A percentile compares a stretch with the other conserved stretches of the same genome.
Evolutionary conservation across 2,888 invertebrate species (phyloP).

Genomic region (Andrena minutula): DNA sequence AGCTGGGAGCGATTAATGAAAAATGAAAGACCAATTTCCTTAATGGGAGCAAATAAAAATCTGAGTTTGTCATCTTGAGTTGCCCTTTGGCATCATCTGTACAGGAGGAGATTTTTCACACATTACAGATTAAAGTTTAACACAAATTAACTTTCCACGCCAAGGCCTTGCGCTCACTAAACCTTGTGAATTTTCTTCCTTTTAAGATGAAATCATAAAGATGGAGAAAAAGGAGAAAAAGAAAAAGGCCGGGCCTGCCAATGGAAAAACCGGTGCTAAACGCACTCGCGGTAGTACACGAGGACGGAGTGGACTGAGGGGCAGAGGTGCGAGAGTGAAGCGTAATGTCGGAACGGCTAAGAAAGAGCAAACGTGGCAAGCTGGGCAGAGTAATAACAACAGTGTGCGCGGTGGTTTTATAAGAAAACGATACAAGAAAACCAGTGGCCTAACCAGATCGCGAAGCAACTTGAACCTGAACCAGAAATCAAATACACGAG

Average conservation of each 20-base stretch:
- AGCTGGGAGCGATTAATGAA: slow-evolving; percentile 38
- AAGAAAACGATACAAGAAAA: slow-evolving; percentile 77
- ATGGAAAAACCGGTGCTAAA: slow-evolving; percentile 71
- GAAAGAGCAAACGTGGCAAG: slow-evolving; percentile 69
- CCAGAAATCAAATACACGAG: slow-evolving; percentile 71
- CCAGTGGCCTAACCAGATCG: slow-evolving; percentile 72
- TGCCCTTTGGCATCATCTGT: slow-evolving; percentile 30
- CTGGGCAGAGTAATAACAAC: slow-evolving; percentile 68
- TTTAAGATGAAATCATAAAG: slow-evolving; percentile 85
- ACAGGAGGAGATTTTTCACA: slow-evolving; percentile 45
- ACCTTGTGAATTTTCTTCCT: slow-evolving; percentile 80
- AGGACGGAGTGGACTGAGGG: slow-evolving; percentile 67
- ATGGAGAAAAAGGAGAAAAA: slow-evolving; percentile 84
- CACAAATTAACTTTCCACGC: slow-evolving; percentile 54
- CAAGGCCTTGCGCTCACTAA: slow-evolving; percentile 77
- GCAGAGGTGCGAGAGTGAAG: slow-evolving; percentile 67
- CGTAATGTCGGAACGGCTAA: slow-evolving; percentile 60
- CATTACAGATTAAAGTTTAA: slow-evolving; percentile 60
- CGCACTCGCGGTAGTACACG: slow-evolving; percentile 60
- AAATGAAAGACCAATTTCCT: slow-evolving; percentile 23
- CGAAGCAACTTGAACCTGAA: slow-evolving; percentile 77
- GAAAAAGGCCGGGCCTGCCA: slow-evolving; percentile 77
- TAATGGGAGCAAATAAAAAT: slow-evolving; percentile 29
- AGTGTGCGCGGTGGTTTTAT: slow-evolving; percentile 77
- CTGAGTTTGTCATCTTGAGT: slow-evolving; percentile 40